Conservation (phyloP, 2,113 vertebrate species). For the Tylochromis polylepis region DNA sequence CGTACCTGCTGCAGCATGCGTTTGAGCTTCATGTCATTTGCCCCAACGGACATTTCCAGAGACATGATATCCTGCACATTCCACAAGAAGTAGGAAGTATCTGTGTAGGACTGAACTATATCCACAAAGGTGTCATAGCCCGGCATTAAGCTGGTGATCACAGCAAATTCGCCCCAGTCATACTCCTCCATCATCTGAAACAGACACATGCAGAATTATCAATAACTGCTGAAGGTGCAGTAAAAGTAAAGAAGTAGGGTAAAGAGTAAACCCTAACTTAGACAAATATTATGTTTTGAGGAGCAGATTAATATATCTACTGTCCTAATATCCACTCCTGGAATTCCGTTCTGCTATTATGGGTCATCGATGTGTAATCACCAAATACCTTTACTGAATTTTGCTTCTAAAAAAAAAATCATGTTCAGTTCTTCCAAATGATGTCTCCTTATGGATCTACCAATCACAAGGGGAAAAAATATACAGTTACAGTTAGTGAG, state of each 20-base stretch:
- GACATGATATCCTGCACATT: constrained; percentile 87
- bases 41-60: constrained; percentile 88
- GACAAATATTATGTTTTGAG: not conserved
- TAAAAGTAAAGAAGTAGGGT: not conserved
- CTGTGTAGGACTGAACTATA: constrained; percentile 84
- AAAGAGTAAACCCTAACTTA: not conserved
- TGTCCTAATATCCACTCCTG: not conserved
- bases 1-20: constrained; percentile 85
- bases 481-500: not conserved
- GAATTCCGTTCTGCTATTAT: not conserved
- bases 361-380: not conserved
- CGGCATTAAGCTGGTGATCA: constrained; percentile 92
- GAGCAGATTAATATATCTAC: not conserved
- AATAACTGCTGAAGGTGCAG: not conserved
- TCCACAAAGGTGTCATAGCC: constrained; percentile 91
- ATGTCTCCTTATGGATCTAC: not conserved
- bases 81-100: constrained; percentile 91
- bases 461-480: rapidly evolving
- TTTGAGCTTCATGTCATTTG: constrained; percentile 73
- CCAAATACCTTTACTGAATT: not conserved
- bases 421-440: not conserved
- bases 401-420: not conserved
- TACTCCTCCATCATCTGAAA: constrained; percentile 97
- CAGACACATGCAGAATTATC: constrained; percentile 1
- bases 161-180: constrained; percentile 88